Evolutionary conservation across 2,888 invertebrate species (phyloP), one percentile per base, ranked within the genome.

Genomic region (Trypoxylon attenuatum): DNA sequence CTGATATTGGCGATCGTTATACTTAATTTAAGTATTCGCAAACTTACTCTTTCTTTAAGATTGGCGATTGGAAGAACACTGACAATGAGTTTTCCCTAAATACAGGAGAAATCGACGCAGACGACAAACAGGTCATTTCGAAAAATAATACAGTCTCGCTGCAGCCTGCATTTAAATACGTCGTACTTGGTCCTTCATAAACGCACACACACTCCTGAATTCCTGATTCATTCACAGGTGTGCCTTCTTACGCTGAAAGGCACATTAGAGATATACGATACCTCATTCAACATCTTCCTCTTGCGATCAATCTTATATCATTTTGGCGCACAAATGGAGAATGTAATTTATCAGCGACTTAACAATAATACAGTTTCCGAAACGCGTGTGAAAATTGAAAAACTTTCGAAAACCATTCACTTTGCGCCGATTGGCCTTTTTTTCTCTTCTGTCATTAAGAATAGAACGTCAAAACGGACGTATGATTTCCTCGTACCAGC

Each of bases 401-500:
- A 13, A 25, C 25, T 33, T 47, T 16, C 13, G 59, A 39, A 10
- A 13, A 13, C n/a, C 6, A 23, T 23, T 21, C 41, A 43, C 45
- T 22, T 63, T 6, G 38, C 58, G n/a, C n/a, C 15, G 45, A 18
- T 6, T 50, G 5, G n/a, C 10, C 27, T 5, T 0, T n/a, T 52
- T 62, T n/a, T 39, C 25, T 2, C 13, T 38, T 18, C 42, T 25
- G 22, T 39, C 23, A 49, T 88, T 91, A 96, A 33, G 96, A 96
- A 88, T 96, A 96, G 90, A 96, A 96, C 16, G 96, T 96, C 65
- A 96, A 89, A 58, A 96, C 96, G 64, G 96, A 95, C 18, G 94
- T 93, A 85, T 96, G 96, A 87, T 96, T 96, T 75, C 96, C 96
- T 67, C 96, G 89, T 49, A 96, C 94, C 45, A 96, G 90, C 62